These are phyloP conservation scores for Tiliqua scincoides DNA, from an alignment of 2,113 vertebrate species.

Conservation along the genomic window DNA sequence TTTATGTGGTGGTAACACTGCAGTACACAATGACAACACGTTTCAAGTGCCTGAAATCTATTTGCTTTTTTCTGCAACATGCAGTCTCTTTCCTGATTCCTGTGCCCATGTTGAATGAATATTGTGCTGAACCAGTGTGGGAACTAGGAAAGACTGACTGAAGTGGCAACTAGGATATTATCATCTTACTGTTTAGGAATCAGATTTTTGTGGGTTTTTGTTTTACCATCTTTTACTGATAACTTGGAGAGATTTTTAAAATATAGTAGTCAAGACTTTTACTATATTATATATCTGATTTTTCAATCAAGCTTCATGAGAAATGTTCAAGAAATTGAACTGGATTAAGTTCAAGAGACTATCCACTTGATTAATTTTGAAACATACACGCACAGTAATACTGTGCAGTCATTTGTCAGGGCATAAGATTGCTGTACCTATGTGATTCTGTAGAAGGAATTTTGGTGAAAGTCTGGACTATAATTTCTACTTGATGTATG, in stretches of 20 bases:
- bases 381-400: not conserved
- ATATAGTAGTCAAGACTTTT: no score
- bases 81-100: not conserved
- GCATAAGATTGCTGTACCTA: not conserved
- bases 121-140: not conserved
- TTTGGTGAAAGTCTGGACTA: not conserved
- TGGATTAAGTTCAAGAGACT: not conserved
- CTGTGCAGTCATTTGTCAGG: not conserved
- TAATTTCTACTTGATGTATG: not conserved
- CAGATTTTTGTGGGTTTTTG: conserved; percentile 10
- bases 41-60: not conserved
- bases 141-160: no score
- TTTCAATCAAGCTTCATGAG: not conserved
- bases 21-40: not conserved
- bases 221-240: not conserved
- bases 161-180: not conserved
- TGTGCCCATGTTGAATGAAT: not conserved
- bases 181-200: not conserved
- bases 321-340: not conserved
- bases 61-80: not conserved
- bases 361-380: not conserved
- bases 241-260: conserved; percentile 15
- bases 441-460: not conserved
- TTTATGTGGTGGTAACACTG: not conserved
- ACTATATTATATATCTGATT: no score